Conservation (phyloP, 30 jellyfish, hydroid and myxozoan genomes). For the Hydractinia echinata region DNA sequence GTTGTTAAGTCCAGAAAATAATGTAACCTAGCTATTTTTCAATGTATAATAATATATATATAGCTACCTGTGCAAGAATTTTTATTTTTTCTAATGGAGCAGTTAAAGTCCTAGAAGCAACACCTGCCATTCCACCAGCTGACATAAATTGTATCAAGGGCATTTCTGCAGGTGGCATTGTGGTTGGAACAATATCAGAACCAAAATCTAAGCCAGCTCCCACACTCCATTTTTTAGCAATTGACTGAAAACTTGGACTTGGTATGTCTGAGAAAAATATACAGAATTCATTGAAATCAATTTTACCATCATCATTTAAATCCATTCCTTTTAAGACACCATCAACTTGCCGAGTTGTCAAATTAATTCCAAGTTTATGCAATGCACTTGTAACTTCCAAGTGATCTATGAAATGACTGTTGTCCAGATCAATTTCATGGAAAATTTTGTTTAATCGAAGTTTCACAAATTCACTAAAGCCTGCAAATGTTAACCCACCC, state of each 20-base stretch:
- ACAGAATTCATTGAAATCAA: slow-evolving; percentile 66
- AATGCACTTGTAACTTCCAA: slow-evolving; percentile 47
- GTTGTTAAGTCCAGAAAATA: no score
- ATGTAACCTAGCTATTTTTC: no score
- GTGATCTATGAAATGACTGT: slow-evolving; percentile 44
- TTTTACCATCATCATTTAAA: slow-evolving; percentile 44
- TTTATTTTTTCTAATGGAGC: slow-evolving; percentile 79
- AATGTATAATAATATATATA: no score
- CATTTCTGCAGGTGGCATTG: slow-evolving; percentile 77
- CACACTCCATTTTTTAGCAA: slow-evolving; percentile 57
- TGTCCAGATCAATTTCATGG: slow-evolving; percentile 53
- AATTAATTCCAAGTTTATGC: slow-evolving; percentile 34
- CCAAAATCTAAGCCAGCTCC: slow-evolving; percentile 71
- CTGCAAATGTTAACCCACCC: slow-evolving; percentile 43
- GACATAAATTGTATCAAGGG: slow-evolving; percentile 66
- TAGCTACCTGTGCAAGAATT: slow-evolving; percentile 65
- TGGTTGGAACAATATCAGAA: slow-evolving; percentile 70
- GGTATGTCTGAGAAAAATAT: slow-evolving; percentile 78
- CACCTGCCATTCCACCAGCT: slow-evolving; percentile 94
- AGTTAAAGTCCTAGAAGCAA: slow-evolving; percentile 79
- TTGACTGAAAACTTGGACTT: slow-evolving; percentile 45
- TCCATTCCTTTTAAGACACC: slow-evolving; percentile 60
- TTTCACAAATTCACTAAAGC: slow-evolving; percentile 53
- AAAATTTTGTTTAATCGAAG: slow-evolving; percentile 39
- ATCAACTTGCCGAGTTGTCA: slow-evolving; percentile 46